Conservation (phyloP, 1,140 invertebrate genomes). For the Bombus pascuorum region DNA sequence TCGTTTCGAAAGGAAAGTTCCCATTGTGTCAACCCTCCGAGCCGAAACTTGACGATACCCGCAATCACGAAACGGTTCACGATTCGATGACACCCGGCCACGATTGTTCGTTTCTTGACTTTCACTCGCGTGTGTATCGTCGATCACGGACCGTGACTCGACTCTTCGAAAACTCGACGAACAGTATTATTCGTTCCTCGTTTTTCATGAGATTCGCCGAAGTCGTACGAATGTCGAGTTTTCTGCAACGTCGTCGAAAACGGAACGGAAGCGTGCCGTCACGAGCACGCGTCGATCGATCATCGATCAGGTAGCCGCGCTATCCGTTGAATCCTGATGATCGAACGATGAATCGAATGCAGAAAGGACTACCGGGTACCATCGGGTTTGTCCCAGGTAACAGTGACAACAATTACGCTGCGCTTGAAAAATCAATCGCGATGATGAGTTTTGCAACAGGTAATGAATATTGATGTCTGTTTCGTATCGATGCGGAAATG, state of each 20-base stretch:
- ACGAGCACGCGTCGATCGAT: conserved; percentile 62
- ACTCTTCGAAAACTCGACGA: conserved; percentile 64
- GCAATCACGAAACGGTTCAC: conserved; percentile 61
- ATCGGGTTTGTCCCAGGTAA: not conserved
- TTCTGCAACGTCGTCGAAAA: conserved; percentile 59
- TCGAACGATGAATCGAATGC: not conserved
- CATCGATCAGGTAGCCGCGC: conserved; percentile 61
- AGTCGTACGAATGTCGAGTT: conserved; percentile 56
- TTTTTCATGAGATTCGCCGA: conserved; percentile 70
- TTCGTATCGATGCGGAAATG: too few species aligned
- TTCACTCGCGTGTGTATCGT: conserved; percentile 66
- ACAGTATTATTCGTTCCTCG: conserved; percentile 46
- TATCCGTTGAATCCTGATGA: conserved; percentile 47
- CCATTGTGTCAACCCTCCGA: conserved; percentile 31
- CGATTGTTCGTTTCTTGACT: conserved; percentile 68
- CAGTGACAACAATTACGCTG: conserved; percentile 3
- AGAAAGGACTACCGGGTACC: not conserved
- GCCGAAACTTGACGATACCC: conserved; percentile 36
- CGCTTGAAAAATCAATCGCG: not conserved
- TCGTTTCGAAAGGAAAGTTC: conserved; percentile 16
- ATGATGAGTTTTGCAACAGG: not conserved
- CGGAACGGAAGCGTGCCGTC: conserved; percentile 61
- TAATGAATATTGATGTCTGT: not conserved
- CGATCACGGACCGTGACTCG: conserved; percentile 73
- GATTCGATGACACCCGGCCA: conserved; percentile 56